Evolutionary conservation across 2,888 invertebrate species (phyloP).

Genomic region (Neoascia interrupta): DNA sequence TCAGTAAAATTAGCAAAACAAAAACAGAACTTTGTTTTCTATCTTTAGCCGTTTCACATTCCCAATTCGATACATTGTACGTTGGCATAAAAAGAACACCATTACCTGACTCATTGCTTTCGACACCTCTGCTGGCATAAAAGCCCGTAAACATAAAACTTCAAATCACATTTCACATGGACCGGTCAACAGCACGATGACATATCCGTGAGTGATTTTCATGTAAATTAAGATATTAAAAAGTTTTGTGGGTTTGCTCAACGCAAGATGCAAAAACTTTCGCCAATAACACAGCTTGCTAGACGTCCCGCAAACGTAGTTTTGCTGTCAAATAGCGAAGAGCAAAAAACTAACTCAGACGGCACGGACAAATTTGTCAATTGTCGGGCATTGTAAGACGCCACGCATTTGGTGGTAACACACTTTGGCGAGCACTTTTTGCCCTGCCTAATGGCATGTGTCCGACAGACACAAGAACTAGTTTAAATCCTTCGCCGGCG

Average conservation of each 20-base stretch:
- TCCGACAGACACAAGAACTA: constrained; percentile 18
- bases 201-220: constrained; percentile 44
- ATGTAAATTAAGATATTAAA: constrained; percentile 47
- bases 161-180: constrained; percentile 26
- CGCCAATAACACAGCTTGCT: constrained; percentile 11
- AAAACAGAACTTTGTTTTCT: too few species aligned
- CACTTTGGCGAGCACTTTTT: background rate
- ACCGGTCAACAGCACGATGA: constrained; percentile 29
- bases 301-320: constrained; percentile 14
- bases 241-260: constrained; percentile 12
- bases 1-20: too few species aligned
- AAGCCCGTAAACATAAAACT: constrained; percentile 1
- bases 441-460: constrained; percentile 20
- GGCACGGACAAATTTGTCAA: constrained; percentile 32
- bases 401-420: constrained; percentile 43
- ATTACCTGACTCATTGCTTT: too few species aligned
- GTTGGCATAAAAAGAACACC: too few species aligned
- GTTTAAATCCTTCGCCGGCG: constrained; percentile 55
- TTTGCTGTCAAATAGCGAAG: constrained; percentile 20
- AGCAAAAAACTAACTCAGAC: background rate
- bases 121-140: too few species aligned
- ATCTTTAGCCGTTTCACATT: too few species aligned
- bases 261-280: constrained; percentile 37
- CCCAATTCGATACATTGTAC: too few species aligned
- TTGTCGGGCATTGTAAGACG: constrained; percentile 16